phyloP scores from a whole-genome alignment of 2,797 vertebrate species.

The Galago senegalensis region DNA sequence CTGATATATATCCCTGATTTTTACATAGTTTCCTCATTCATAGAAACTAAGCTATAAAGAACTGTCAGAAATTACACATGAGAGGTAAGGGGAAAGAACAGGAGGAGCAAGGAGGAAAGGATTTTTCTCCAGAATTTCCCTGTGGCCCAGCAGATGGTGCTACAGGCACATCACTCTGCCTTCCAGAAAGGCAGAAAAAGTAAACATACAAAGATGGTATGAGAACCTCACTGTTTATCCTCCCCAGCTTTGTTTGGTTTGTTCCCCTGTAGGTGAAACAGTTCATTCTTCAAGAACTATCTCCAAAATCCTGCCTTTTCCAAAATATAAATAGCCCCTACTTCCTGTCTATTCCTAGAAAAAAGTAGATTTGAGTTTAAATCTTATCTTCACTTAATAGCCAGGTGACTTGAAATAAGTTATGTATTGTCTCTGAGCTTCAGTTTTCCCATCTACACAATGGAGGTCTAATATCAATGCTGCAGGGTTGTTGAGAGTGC shows the following conservation, averaged over 20 bases:
- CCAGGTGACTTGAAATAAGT: conserved; percentile 42
- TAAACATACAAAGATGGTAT: neutral
- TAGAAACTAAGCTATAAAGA: neutral
- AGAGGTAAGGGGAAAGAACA: neutral
- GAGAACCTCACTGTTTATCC: neutral
- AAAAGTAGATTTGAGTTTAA: conserved; percentile 50
- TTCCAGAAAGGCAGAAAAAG: neutral
- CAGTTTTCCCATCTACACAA: conserved; percentile 33
- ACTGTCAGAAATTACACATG: neutral
- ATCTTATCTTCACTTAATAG: conserved; percentile 12
- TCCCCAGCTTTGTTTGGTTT: neutral
- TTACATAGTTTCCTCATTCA: neutral
- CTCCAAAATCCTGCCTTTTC: conserved; percentile 11
- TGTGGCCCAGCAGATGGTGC: conserved; percentile 69
- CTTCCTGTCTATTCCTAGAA: neutral
- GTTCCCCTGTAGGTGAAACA: neutral
- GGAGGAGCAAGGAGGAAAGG: neutral
- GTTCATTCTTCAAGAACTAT: conserved; percentile 7
- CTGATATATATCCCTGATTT: neutral
- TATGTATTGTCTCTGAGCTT: conserved; percentile 7
- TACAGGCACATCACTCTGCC: neutral
- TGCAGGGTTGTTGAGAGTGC: neutral
- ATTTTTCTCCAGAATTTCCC: neutral
- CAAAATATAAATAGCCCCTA: conserved; percentile 9
- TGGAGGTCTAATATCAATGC: neutral